A percentile compares a stretch with the other conserved stretches of the same genome.
Evolutionary conservation across 2,888 invertebrate species (phyloP).

Genomic region (Bombylius discolor): DNA sequence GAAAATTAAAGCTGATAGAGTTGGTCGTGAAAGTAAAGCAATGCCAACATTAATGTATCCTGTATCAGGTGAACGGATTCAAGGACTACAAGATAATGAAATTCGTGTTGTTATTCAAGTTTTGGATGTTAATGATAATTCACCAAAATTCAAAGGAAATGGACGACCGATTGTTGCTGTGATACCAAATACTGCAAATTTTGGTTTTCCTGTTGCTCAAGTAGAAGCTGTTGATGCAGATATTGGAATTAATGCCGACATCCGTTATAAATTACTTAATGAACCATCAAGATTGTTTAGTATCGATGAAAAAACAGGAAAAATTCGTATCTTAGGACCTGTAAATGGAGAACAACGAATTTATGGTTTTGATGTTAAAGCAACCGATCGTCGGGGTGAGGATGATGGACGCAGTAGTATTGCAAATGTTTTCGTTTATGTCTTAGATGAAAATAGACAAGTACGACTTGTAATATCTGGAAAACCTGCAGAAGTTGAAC

Average conservation of each 20-base stretch:
- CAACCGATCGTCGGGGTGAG: constrained; percentile 66
- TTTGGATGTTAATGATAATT: constrained; percentile 71
- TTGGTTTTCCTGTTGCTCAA: constrained; percentile 67
- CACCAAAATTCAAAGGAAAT: constrained; percentile 59
- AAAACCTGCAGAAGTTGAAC: constrained; percentile 63
- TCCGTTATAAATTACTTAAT: constrained; percentile 68
- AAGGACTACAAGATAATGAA: constrained; percentile 61
- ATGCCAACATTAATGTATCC: constrained; percentile 66
- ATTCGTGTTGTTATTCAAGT: constrained; percentile 66
- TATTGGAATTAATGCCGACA: constrained; percentile 59
- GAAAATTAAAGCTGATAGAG: constrained; percentile 37
- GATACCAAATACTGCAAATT: constrained; percentile 65
- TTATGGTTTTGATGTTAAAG: constrained; percentile 78
- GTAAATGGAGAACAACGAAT: constrained; percentile 62
- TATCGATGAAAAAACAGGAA: constrained; percentile 63
- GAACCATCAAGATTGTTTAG: constrained; percentile 63
- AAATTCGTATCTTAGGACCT: constrained; percentile 57
- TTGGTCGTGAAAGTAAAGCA: constrained; percentile 49
- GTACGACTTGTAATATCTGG: constrained; percentile 65
- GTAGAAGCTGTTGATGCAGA: constrained; percentile 67
- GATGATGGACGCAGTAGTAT: constrained; percentile 73
- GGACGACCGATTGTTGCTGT: constrained; percentile 72
- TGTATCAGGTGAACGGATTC: constrained; percentile 55
- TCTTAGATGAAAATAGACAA: constrained; percentile 68
- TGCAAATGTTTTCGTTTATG: constrained; percentile 75